A percentile compares a stretch with the other conserved stretches of the same genome.
phyloP scores from a whole-genome alignment of 2,888 invertebrate species.

The Monoplex corrugatus region DNA sequence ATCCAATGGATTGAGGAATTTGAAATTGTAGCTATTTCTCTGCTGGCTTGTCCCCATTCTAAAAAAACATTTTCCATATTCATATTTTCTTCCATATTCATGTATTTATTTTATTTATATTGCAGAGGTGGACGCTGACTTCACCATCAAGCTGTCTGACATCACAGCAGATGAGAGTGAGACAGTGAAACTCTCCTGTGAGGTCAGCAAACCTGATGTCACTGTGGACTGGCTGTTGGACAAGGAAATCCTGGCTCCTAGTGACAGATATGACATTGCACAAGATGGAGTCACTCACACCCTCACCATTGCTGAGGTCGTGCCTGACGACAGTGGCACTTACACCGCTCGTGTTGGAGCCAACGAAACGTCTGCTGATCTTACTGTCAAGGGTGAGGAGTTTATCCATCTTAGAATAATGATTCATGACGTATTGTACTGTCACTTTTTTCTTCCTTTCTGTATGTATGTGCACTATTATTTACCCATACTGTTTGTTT shows the following conservation, averaged over 20 bases:
- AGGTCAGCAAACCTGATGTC: slow-evolving; percentile 88
- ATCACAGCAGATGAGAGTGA: slow-evolving; percentile 82
- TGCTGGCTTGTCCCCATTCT: too few species aligned
- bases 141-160: slow-evolving; percentile 90
- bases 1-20: too few species aligned
- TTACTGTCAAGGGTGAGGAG: slow-evolving; percentile 82
- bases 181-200: slow-evolving; percentile 88
- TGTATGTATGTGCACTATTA: too few species aligned
- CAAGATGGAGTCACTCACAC: slow-evolving; percentile 74
- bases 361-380: slow-evolving; percentile 89
- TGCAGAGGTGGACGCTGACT: slow-evolving; percentile 91
- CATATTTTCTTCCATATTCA: too few species aligned
- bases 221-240: slow-evolving; percentile 87
- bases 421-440: too few species aligned
- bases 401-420: too few species aligned
- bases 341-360: slow-evolving; percentile 67
- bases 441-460: too few species aligned
- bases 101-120: neutral
- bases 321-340: slow-evolving; percentile 64
- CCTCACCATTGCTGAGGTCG: slow-evolving; percentile 71
- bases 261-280: slow-evolving; percentile 74
- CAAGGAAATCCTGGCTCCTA: slow-evolving; percentile 90
- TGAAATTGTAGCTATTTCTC: too few species aligned
- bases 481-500: too few species aligned
- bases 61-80: too few species aligned